A percentile compares a stretch with the other conserved stretches of the same genome.
Conservation (phyloP, 2,888 invertebrate species). For the Nomada ferruginata region DNA sequence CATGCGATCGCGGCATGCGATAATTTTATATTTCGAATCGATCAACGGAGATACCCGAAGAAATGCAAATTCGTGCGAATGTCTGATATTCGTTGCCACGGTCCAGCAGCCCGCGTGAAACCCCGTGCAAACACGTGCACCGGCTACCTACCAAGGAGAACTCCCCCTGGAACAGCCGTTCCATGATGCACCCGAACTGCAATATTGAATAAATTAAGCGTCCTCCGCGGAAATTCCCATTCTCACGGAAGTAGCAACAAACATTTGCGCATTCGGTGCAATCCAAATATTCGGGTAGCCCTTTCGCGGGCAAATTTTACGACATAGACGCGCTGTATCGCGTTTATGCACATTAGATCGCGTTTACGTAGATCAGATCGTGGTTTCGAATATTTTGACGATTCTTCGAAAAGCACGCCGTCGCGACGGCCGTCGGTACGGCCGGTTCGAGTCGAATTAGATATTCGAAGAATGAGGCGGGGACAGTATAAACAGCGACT, state of each 20-base stretch:
- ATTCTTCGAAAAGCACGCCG: not conserved
- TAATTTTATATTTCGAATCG: not conserved
- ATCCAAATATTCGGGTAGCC: constrained; percentile 34
- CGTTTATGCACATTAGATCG: constrained; percentile 26
- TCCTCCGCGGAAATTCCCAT: constrained; percentile 2
- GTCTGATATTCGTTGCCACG: constrained; percentile 1
- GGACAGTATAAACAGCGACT: not conserved
- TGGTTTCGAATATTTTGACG: not conserved
- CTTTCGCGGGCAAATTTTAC: constrained; percentile 6
- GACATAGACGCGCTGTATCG: not conserved
- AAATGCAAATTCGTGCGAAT: not conserved
- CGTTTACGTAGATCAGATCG: not conserved
- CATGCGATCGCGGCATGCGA: constrained; percentile 23
- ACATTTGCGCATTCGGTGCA: constrained; percentile 27
- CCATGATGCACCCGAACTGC: constrained; percentile 8
- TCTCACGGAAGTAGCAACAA: constrained; percentile 24
- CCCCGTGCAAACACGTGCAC: constrained; percentile 7
- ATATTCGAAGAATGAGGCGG: not conserved
- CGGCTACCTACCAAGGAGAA: constrained; percentile 16
- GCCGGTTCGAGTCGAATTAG: not conserved
- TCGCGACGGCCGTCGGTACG: not conserved
- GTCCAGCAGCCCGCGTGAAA: not conserved
- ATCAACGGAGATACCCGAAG: not conserved
- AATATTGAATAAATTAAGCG: constrained; percentile 49
- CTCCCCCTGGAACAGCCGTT: not conserved